phyloP scores from a whole-genome alignment of 1,140 invertebrate genomes.

The Polypedilum pembai region DNA sequence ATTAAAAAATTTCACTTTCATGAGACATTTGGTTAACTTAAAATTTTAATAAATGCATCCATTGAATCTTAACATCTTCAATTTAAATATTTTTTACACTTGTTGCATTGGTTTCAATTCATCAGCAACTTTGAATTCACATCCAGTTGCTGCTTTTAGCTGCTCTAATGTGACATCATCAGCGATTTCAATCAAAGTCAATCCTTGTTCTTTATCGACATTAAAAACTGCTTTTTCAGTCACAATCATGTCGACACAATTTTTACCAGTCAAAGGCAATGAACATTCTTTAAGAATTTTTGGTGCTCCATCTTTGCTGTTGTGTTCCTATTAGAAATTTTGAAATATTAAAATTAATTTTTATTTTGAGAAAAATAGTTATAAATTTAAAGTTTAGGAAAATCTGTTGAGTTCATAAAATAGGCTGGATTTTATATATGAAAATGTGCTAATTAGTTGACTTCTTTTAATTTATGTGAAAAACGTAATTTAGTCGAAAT shows the following conservation, averaged over 20 bases:
- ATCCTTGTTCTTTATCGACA: conserved; percentile 71
- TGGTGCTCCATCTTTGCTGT: conserved; percentile 79
- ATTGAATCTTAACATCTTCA: too few species aligned
- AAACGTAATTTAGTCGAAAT: too few species aligned
- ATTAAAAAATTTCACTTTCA: too few species aligned
- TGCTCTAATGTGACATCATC: conserved; percentile 80
- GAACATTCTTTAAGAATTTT: conserved; percentile 88
- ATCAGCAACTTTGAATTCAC: conserved; percentile 71
- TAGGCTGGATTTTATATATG: too few species aligned
- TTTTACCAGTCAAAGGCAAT: conserved; percentile 90
- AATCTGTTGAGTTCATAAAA: not conserved
- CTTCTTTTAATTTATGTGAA: too few species aligned
- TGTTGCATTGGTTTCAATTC: conserved; percentile 67
- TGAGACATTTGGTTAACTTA: too few species aligned
- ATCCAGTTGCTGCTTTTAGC: conserved; percentile 71
- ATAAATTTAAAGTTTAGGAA: too few species aligned
- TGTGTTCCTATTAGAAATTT: conserved; percentile 60
- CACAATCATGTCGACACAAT: conserved; percentile 93
- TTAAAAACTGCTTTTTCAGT: conserved; percentile 94
- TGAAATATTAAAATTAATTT: too few species aligned
- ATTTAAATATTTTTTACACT: conserved; percentile 32
- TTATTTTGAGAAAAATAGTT: too few species aligned
- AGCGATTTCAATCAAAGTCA: conserved; percentile 78
- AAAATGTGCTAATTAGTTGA: too few species aligned
- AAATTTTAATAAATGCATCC: too few species aligned